These are phyloP conservation scores for Todiramphus saurophagus DNA, from an alignment of 2,113 vertebrate species.

Conservation along the genomic window DNA sequence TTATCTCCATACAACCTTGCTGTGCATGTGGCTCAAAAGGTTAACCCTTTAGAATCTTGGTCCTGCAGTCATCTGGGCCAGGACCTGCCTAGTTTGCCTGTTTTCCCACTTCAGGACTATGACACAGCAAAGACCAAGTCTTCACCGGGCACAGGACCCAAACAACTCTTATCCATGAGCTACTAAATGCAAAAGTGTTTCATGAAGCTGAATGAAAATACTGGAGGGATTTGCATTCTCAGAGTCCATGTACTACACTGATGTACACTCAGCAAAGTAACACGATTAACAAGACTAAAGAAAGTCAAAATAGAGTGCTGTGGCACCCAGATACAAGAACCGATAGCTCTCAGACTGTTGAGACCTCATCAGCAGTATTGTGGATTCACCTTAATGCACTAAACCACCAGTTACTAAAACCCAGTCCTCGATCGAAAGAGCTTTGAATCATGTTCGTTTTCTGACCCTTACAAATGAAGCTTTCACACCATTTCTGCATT, in stretches of 20 bases:
- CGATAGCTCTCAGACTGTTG: not conserved
- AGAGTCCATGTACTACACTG: not conserved
- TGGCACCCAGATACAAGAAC: not conserved
- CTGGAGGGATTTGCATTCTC: not conserved
- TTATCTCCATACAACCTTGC: not conserved
- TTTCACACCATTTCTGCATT: not conserved
- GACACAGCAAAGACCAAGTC: not conserved
- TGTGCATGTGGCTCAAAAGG: not conserved
- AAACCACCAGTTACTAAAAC: not conserved
- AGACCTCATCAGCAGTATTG: not conserved
- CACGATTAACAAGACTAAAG: not conserved
- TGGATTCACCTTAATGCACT: not conserved
- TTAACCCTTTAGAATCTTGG: not conserved
- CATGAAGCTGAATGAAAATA: not conserved
- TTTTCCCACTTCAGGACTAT: not conserved
- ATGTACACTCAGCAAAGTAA: not conserved
- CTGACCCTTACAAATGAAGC: conserved; percentile 13
- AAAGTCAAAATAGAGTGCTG: not conserved
- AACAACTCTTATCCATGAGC: not conserved
- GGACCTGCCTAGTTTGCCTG: not conserved
- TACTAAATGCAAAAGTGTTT: not conserved
- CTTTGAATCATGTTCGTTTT: not conserved
- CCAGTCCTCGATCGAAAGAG: not conserved
- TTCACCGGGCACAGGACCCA: not conserved
- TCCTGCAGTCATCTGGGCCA: not conserved